Percentiles rank a stretch among this genome's conserved stretches.
These are phyloP conservation scores for Andrena dorsata DNA, from an alignment of 2,888 invertebrate species.

Conservation along the genomic window DNA sequence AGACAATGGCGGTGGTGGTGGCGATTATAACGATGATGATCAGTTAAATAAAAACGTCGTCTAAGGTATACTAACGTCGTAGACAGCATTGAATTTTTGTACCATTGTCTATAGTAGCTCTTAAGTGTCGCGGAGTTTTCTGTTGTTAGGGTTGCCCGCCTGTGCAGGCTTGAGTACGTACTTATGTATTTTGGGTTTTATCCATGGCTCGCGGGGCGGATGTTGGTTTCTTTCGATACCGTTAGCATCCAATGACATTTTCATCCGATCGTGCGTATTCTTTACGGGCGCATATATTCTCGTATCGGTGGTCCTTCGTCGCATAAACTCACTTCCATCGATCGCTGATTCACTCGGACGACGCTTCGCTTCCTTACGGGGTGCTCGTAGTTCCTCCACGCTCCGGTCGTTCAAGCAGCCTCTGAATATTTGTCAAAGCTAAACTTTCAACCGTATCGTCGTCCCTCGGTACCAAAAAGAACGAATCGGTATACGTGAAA, in stretches of 20 bases:
- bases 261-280: not conserved
- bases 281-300: not conserved
- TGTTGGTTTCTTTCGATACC: slow-evolving; percentile 7
- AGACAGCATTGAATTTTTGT: slow-evolving; percentile 84
- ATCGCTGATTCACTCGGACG: not conserved
- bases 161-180: slow-evolving; percentile 54
- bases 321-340: no score
- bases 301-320: not conserved
- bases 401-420: no score
- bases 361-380: not conserved
- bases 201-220: slow-evolving; percentile 58
- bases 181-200: slow-evolving; percentile 53
- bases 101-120: slow-evolving; percentile 83
- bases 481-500: slow-evolving; percentile 7
- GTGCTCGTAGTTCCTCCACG: not conserved
- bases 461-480: not conserved
- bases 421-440: no score
- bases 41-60: slow-evolving; percentile 71
- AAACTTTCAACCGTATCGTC: not conserved
- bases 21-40: slow-evolving; percentile 18
- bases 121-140: slow-evolving; percentile 75
- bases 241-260: not conserved
- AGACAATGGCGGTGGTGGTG: slow-evolving; percentile 5
- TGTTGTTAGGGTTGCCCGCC: slow-evolving; percentile 61
- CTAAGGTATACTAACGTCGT: slow-evolving; percentile 80